Conservation (phyloP, 2,797 vertebrate species). For the Eulemur mongoz region DNA sequence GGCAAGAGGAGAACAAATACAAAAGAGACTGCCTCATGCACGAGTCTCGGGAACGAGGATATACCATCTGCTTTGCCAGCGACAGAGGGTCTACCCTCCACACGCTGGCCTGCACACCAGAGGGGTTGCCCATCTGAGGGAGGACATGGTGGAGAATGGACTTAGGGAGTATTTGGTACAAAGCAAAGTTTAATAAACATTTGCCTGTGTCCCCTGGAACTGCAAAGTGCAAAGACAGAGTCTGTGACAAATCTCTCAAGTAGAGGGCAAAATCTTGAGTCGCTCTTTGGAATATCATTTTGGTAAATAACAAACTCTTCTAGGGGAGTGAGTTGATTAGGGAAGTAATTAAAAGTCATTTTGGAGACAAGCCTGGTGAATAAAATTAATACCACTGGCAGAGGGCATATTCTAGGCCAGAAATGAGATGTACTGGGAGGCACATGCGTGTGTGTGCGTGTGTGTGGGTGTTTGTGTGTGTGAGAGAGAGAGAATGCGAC, state of each 20-base stretch:
- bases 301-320: not conserved
- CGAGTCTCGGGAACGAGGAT: slow-evolving; percentile 66
- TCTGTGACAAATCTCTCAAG: not conserved
- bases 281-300: slow-evolving; percentile 16
- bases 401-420: not conserved
- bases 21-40: slow-evolving; percentile 55
- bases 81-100: not conserved
- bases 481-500: not conserved
- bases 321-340: not conserved
- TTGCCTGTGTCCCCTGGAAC: not conserved
- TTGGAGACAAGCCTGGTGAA: not conserved
- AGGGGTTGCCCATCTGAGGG: not conserved
- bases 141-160: not conserved
- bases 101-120: not conserved
- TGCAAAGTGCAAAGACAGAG: not conserved
- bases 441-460: not conserved
- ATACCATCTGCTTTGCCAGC: slow-evolving; percentile 72
- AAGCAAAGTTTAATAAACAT: not conserved
- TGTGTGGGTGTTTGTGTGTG: no score
- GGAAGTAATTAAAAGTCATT: slow-evolving; percentile 47
- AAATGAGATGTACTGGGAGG: not conserved
- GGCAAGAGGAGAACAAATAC: slow-evolving; percentile 60
- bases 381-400: not conserved
- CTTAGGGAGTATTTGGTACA: not conserved
- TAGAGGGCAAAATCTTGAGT: not conserved